These are phyloP conservation scores for Hoplias malabaricus DNA, from an alignment of 2,113 vertebrate genomes.

Conservation along the genomic window DNA sequence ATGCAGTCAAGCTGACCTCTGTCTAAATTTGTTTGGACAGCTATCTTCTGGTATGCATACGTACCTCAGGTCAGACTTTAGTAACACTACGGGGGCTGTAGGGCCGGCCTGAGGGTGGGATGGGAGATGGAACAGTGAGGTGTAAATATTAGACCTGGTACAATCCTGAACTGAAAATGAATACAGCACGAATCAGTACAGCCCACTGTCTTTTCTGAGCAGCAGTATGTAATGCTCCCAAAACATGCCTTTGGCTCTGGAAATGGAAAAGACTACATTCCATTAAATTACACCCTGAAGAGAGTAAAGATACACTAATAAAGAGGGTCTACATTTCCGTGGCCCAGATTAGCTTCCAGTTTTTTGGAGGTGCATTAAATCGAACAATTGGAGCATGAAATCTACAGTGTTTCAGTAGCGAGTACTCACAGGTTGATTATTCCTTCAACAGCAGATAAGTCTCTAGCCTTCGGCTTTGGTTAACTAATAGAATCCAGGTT, in stretches of 20 bases:
- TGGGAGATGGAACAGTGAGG: slow-evolving; percentile 54
- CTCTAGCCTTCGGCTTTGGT: not conserved
- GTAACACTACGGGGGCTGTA: slow-evolving; percentile 59
- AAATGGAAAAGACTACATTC: not conserved
- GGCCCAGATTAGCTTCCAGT: not conserved
- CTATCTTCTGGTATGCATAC: slow-evolving; percentile 14
- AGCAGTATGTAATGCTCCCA: not conserved
- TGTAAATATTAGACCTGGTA: slow-evolving; percentile 54
- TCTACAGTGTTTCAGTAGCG: no score
- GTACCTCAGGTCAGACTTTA: slow-evolving; percentile 59
- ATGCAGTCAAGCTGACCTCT: not conserved
- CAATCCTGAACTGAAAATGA: not conserved
- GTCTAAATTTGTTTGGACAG: not conserved
- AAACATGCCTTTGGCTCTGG: not conserved
- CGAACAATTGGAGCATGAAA: no score
- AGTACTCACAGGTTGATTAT: no score
- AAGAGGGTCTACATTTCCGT: not conserved
- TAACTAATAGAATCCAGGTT: slow-evolving; percentile 37
- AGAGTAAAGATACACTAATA: not conserved
- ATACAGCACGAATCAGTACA: not conserved
- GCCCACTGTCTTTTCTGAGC: not conserved
- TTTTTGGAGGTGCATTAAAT: no score
- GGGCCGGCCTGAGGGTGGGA: slow-evolving; percentile 52
- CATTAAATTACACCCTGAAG: not conserved
- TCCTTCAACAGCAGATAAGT: not conserved